These are phyloP conservation scores for Cliona cf. orientalis DNA, from an alignment of 37 sponge, comb jelly and placozoan species.

Conservation along the genomic window DNA sequence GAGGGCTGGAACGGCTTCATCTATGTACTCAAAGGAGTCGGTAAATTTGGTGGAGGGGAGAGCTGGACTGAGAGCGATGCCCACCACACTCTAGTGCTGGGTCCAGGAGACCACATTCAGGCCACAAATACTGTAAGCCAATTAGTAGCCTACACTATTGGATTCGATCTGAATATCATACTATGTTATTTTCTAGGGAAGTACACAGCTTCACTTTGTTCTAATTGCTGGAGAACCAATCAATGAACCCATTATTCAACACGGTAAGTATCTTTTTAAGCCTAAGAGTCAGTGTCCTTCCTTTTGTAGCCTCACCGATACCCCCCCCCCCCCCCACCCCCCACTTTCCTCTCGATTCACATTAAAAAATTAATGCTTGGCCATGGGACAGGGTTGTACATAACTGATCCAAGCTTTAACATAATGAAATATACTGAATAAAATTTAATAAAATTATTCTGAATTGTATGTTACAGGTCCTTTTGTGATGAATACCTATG, in stretches of 20 bases:
- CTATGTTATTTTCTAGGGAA: conserved; percentile 17
- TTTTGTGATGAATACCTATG: conserved; percentile 95
- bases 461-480: too few species aligned
- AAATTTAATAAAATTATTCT: too few species aligned
- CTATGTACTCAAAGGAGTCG: conserved; percentile 76
- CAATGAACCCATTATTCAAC: conserved; percentile 85
- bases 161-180: background rate
- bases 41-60: conserved; percentile 68
- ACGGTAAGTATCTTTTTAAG: conserved; percentile 40
- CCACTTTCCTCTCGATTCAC: too few species aligned
- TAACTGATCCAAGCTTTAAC: too few species aligned
- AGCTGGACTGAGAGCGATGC: conserved; percentile 56
- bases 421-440: too few species aligned
- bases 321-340: too few species aligned
- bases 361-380: too few species aligned
- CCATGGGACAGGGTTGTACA: too few species aligned
- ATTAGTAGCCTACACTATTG: background rate
- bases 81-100: conserved; percentile 84
- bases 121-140: conserved; percentile 55
- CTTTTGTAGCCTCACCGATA: too few species aligned
- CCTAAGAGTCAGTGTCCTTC: background rate
- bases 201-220: conserved; percentile 73
- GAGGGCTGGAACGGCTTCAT: conserved; percentile 89
- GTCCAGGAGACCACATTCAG: conserved; percentile 54
- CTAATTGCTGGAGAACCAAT: conserved; percentile 93